phyloP scores from a whole-genome alignment of 2,888 invertebrate genomes.

The Drosophila barbarae region DNA sequence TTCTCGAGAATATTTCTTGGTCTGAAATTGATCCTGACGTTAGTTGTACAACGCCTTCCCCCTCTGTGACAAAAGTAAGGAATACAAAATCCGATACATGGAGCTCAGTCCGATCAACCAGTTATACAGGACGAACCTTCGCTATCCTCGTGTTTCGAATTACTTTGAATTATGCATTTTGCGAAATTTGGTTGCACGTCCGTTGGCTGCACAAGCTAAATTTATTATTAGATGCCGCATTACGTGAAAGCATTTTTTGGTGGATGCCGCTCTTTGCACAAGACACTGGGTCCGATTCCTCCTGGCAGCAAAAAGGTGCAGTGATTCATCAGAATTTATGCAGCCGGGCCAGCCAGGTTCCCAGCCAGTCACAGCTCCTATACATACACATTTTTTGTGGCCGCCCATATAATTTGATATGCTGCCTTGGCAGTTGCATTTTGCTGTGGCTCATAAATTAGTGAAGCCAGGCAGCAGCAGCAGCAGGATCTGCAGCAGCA shows the following conservation, averaged over 20 bases:
- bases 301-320: constrained; percentile 51
- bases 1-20: background rate
- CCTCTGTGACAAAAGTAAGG: background rate
- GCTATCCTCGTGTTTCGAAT: constrained; percentile 60
- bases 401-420: constrained; percentile 71
- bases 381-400: constrained; percentile 51
- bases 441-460: constrained; percentile 68
- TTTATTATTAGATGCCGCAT: constrained; percentile 77
- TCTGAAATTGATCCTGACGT: background rate
- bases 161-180: constrained; percentile 74
- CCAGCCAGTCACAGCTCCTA: constrained; percentile 10
- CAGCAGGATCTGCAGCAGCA: constrained; percentile 2
- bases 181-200: constrained; percentile 62
- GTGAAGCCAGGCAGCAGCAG: constrained; percentile 25
- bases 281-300: constrained; percentile 22
- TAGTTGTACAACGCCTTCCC: no score
- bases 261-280: constrained; percentile 28
- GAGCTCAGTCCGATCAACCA: background rate
- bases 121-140: constrained; percentile 1
- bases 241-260: constrained; percentile 64
- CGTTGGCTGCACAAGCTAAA: constrained; percentile 60
- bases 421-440: constrained; percentile 68
- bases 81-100: background rate
- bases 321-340: constrained; percentile 73
- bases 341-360: constrained; percentile 30